Conservation (phyloP, 1,140 invertebrate genomes). For the Macrocentrus cingulum region DNA sequence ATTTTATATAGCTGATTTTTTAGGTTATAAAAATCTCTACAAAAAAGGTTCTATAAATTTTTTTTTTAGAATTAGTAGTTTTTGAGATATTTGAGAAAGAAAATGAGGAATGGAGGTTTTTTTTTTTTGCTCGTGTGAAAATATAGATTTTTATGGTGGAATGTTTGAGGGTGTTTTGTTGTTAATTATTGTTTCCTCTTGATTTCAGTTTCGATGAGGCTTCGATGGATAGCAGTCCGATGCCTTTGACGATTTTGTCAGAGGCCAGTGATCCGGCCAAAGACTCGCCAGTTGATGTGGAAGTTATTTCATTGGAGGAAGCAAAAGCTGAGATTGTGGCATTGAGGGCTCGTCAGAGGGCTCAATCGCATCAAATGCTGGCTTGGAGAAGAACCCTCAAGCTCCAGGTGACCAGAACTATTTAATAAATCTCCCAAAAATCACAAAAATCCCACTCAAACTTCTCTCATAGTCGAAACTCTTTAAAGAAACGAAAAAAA, state of each 20-base stretch:
- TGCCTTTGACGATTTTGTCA: constrained; percentile 41
- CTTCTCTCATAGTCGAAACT: too few species aligned
- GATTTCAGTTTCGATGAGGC: constrained; percentile 54
- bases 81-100: too few species aligned
- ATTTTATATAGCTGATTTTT: too few species aligned
- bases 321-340: constrained; percentile 59
- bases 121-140: too few species aligned
- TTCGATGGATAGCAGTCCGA: constrained; percentile 56
- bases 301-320: constrained; percentile 59
- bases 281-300: constrained; percentile 26
- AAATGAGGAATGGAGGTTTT: too few species aligned
- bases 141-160: background rate
- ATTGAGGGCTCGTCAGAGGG: constrained; percentile 55
- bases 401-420: constrained; percentile 59
- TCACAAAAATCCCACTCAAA: background rate
- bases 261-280: constrained; percentile 34
- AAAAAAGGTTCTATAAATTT: too few species aligned
- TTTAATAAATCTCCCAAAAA: background rate
- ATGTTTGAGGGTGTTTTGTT: background rate
- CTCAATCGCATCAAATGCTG: constrained; percentile 60
- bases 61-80: too few species aligned
- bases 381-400: constrained; percentile 60
- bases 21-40: too few species aligned
- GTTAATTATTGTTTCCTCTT: too few species aligned
- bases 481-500: too few species aligned